Conservation (phyloP, 2,888 invertebrate genomes). For the Boloria euphrosyne region DNA sequence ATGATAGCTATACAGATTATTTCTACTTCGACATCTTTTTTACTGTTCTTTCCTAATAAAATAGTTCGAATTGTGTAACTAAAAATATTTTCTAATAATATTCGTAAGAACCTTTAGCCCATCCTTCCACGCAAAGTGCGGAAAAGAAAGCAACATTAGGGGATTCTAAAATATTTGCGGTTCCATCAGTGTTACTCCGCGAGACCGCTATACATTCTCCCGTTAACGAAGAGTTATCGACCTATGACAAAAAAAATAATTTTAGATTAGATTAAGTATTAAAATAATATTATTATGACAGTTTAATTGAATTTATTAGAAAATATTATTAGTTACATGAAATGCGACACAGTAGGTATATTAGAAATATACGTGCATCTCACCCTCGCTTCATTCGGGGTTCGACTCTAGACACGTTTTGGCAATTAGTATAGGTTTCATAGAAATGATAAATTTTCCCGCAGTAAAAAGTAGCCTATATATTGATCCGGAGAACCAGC, state of each 20-base stretch:
- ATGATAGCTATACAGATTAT: no score
- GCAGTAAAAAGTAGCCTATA: no score
- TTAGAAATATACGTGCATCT: neutral
- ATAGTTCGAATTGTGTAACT: neutral
- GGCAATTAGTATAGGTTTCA: no score
- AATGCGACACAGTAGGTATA: neutral
- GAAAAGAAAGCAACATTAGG: slow-evolving; percentile 97
- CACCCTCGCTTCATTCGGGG: no score
- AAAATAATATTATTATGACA: neutral
- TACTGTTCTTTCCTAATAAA: no score
- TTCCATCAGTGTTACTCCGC: slow-evolving; percentile 92
- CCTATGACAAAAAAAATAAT: slow-evolving; percentile 7
- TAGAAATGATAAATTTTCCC: no score
- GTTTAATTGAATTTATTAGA: neutral
- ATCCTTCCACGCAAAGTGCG: slow-evolving; percentile 96
- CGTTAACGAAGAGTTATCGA: slow-evolving; percentile 91
- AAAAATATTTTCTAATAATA: slow-evolving; percentile 1
- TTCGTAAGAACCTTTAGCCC: slow-evolving; percentile 85
- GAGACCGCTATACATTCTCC: slow-evolving; percentile 96
- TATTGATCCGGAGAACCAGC: no score
- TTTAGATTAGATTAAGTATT: neutral
- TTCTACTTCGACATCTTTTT: no score
- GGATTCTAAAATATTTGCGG: slow-evolving; percentile 95
- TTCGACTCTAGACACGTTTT: no score
- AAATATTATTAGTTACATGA: neutral